Evolutionary conservation across 1,140 invertebrate genomes (phyloP), one percentile per base, ranked within the genome.

Genomic region (Halyomorpha halys): DNA sequence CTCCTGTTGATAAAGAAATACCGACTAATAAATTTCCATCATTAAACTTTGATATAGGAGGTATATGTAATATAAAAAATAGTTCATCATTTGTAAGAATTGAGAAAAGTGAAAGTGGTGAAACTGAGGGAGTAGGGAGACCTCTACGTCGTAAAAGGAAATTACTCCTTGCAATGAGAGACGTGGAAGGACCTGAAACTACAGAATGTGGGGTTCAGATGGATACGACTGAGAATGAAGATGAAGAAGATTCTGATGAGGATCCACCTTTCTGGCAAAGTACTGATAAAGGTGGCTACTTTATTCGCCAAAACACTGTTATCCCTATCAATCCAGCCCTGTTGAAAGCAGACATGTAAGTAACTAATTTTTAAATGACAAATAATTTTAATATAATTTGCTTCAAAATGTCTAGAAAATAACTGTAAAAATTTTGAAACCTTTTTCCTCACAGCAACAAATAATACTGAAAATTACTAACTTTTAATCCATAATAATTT

Each of bases 221-320:
- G 8, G 66, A 34, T 0, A 56, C 2, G 3, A 6, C 9, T 23
- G 53, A 56, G 18, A 25, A 56, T 56, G 16, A 62, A 18, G 67
- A 68, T 19, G 69, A 69, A 14, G 69, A 69, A 25, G 68, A 68
- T 27, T 63, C 59, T 47, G 67, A 69, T 18, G 70, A 70, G 6
- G 68, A 70, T 56, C 70, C 66, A 65, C 75, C 62, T 45, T 73
- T 68, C 69, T 71, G 44, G 73, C 64, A 63, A 56, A 70, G 65
- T 65, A 65, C 69, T 53, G 63, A 69, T 13, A 68, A 67, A 39
- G 66, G 67, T n/a, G 68, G 66, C 5, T 61, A 54, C 19, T 68
- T 69, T 51, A 47, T 65, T n/a, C 21, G 69, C 3, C 69, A 69
- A 39, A 64, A 69, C 59, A 69, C 69, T 25, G 67, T 69, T 19